Percentiles rank a stretch among this genome's conserved stretches.
Evolutionary conservation across 2,113 vertebrate species (phyloP).

Genomic region (Tachysurus vachellii): DNA sequence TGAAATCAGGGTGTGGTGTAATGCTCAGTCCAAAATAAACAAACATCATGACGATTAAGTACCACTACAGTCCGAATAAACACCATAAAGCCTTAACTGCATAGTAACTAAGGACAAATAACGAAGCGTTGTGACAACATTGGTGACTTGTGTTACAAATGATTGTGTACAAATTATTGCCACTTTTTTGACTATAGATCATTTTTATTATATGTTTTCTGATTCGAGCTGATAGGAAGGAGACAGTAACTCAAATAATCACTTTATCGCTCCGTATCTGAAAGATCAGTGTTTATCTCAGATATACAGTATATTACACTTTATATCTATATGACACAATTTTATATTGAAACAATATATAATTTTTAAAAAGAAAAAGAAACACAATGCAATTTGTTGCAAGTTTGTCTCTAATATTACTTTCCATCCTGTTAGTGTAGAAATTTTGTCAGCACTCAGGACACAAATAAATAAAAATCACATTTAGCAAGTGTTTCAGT

Average conservation of each 20-base stretch:
- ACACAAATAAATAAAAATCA: not conserved
- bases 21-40: not conserved
- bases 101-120: not conserved
- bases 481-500: not conserved
- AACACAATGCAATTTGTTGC: not conserved
- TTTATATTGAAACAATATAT: not conserved
- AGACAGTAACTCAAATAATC: too few species aligned
- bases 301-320: not conserved
- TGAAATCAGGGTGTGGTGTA: conserved; percentile 11
- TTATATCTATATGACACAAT: not conserved
- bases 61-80: not conserved
- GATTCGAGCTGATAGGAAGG: too few species aligned
- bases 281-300: not conserved
- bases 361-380: not conserved
- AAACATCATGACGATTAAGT: not conserved
- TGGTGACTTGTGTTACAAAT: not conserved
- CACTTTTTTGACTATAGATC: not conserved
- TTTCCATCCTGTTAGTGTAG: not conserved
- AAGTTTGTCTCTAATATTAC: not conserved
- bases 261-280: too few species aligned
- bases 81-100: not conserved
- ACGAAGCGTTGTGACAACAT: not conserved
- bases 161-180: not conserved
- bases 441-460: not conserved
- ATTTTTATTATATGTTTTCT: not conserved